Percentiles rank a stretch among this genome's conserved stretches.
phyloP scores from a whole-genome alignment of 2,113 vertebrate genomes.

The Amphilophus citrinellus region DNA sequence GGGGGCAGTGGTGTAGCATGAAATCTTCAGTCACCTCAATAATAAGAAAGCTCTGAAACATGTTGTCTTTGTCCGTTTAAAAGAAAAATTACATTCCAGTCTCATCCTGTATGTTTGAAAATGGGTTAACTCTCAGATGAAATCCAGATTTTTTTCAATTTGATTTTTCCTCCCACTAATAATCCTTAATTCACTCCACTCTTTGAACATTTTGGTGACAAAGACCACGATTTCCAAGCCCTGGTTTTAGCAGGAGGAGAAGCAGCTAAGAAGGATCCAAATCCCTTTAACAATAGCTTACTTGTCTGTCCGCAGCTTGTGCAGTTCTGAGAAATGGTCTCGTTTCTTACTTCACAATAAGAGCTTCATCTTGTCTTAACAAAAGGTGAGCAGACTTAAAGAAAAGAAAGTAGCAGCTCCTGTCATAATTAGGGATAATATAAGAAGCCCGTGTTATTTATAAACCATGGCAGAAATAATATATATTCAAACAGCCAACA shows the following conservation, averaged over 20 bases:
- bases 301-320: constrained; percentile 39
- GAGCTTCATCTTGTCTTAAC: background rate
- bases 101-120: constrained; percentile 22
- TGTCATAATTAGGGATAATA: constrained; percentile 1
- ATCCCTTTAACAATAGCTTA: constrained; percentile 54
- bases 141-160: constrained; percentile 40
- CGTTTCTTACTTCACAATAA: constrained; percentile 29
- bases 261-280: constrained; percentile 25
- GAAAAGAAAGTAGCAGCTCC: background rate
- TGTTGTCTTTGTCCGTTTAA: constrained; percentile 33
- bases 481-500: constrained; percentile 37
- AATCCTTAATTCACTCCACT: constrained; percentile 54
- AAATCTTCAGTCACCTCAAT: background rate
- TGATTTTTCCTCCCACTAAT: constrained; percentile 16
- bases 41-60: background rate
- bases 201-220: constrained; percentile 43
- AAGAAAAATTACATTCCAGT: constrained; percentile 31
- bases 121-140: constrained; percentile 26
- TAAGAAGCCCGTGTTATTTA: constrained; percentile 26
- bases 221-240: constrained; percentile 26
- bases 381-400: background rate
- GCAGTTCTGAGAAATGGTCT: constrained; percentile 1
- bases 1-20: constrained; percentile 55
- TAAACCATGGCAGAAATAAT: constrained; percentile 24
- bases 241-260: constrained; percentile 6